Conservation (phyloP, 2,113 vertebrate species). For the Eleginops maclovinus region DNA sequence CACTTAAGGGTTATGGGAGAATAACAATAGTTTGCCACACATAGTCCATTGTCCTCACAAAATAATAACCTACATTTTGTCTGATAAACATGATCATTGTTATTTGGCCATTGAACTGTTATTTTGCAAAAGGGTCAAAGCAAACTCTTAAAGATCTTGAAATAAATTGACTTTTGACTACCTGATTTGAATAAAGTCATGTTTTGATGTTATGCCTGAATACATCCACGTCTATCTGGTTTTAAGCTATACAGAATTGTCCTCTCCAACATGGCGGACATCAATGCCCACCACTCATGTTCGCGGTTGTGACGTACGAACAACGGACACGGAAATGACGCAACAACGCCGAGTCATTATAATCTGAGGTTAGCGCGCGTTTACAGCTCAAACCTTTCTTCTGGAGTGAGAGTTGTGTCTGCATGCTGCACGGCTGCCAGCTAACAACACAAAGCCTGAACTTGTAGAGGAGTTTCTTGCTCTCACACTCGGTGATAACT, state of each 20-base stretch:
- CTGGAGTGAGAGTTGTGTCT: fast-evolving
- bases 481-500: no score
- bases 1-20: no score
- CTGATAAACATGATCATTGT: no score
- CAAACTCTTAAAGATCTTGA: no score
- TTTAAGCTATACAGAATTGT: background rate
- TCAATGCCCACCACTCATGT: background rate
- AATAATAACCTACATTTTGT: background rate
- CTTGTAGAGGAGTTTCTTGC: background rate
- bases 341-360: slow-evolving; percentile 44
- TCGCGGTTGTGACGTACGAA: background rate
- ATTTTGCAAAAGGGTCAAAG: no score
- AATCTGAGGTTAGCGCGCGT: slow-evolving; percentile 54
- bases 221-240: no score
- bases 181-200: no score
- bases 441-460: slow-evolving; percentile 32
- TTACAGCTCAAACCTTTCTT: background rate
- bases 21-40: no score
- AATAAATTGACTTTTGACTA: no score
- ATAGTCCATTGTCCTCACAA: background rate
- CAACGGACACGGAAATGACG: slow-evolving; percentile 70
- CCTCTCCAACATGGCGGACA: slow-evolving; percentile 60
- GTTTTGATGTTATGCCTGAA: no score
- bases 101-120: no score
- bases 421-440: fast-evolving